phyloP scores from a whole-genome alignment of 2,888 invertebrate species.

The Blomia tropicalis region DNA sequence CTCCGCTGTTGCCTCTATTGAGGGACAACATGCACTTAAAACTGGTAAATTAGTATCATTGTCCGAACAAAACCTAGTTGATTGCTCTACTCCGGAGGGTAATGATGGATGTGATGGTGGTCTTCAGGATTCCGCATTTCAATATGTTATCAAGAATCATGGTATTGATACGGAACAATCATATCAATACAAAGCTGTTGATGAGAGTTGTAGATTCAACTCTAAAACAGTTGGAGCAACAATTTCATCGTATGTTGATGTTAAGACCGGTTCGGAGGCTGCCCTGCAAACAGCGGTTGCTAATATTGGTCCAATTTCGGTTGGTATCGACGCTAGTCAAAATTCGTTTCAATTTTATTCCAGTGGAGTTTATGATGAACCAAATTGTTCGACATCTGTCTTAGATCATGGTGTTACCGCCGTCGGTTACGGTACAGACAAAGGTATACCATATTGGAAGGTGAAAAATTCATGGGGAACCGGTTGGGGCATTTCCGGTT shows the following conservation, averaged over 20 bases:
- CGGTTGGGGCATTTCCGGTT: constrained; percentile 74
- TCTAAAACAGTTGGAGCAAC: constrained; percentile 51
- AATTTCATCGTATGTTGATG: constrained; percentile 60
- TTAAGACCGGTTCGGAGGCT: constrained; percentile 45
- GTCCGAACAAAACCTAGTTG: constrained; percentile 81
- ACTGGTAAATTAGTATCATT: constrained; percentile 57
- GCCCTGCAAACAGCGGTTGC: constrained; percentile 61
- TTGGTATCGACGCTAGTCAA: constrained; percentile 75
- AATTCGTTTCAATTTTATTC: constrained; percentile 67
- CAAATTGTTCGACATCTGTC: constrained; percentile 43
- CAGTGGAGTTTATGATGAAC: constrained; percentile 47
- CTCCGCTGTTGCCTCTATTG: constrained; percentile 63
- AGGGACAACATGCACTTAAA: constrained; percentile 65
- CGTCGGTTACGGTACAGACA: constrained; percentile 59
- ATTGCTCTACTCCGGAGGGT: constrained; percentile 56
- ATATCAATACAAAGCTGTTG: constrained; percentile 66
- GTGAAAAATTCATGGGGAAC: constrained; percentile 82
- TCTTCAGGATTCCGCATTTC: constrained; percentile 24
- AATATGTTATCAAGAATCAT: constrained; percentile 43
- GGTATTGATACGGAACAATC: constrained; percentile 74
- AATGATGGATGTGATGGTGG: constrained; percentile 77
- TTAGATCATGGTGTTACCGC: constrained; percentile 81
- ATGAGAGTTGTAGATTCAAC: constrained; percentile 39
- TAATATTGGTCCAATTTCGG: constrained; percentile 52
- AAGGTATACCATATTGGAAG: constrained; percentile 56